Evolutionary conservation across 2,113 vertebrate species (phyloP), one percentile per base, ranked within the genome.

Genomic region (Menidia beryllina): DNA sequence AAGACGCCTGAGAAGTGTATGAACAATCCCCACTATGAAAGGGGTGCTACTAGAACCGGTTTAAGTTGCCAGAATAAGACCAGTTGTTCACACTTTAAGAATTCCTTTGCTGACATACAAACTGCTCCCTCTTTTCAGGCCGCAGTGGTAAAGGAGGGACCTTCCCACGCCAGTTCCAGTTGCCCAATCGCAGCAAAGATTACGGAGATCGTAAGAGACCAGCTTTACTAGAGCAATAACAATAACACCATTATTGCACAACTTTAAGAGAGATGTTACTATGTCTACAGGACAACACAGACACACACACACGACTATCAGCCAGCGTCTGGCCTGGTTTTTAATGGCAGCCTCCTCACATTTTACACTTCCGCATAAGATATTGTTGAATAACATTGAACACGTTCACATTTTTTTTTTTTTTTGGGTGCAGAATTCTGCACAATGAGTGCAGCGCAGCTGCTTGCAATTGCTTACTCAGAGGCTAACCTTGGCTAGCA

Each of bases 81-180:
- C 57, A 45, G 59, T 25, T 58, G 13, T 52, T 17, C 12, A 43
- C 20, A 30, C 14, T 53, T 69, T 7, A 5, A 9, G 72, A 3
- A 45, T 23, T 50, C 0, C 8, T 23, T 47, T 11, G 27, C 65
- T 79, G 17, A 87, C 34, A 20, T 38, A 3, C 39, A 49, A 55
- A 10, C 49, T 89, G 72, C 76, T 86, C 80, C 72, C 68, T 78
- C n/a, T 86, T 83, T 83, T 69, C 80, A 94, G 93, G 92, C 54
- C 92, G 95, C 57, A 94, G 95, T 43, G 93, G 95, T 62, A 97
- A 97, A 89, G 96, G 96, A 9, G 96, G 96, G 47, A 97, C 96
- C 43, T 97, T 97, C 74, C 96, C 96, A 0, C 90, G 95, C 25
- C 96, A 96, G 85, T 96, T 95, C 79, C 96, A 96, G 62, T 86